phyloP scores from a whole-genome alignment of 2,797 vertebrate species.

The Sus cebifrons region DNA sequence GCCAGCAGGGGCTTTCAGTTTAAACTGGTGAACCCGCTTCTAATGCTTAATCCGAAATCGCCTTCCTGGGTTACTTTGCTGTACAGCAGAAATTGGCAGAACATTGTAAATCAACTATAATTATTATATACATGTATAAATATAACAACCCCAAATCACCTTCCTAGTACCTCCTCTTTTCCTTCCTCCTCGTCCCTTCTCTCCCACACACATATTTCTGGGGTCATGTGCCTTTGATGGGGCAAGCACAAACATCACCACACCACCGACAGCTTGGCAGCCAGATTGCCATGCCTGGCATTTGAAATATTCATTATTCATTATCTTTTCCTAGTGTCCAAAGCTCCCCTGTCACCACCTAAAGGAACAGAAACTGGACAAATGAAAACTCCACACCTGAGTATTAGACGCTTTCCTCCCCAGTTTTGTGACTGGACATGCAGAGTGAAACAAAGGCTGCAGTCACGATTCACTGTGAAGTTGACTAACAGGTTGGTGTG shows the following conservation, averaged over 20 bases:
- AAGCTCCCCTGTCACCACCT: not conserved
- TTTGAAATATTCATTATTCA: not conserved
- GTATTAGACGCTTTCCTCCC: not conserved
- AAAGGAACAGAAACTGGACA: conserved; percentile 44
- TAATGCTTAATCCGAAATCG: not conserved
- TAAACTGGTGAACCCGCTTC: not conserved
- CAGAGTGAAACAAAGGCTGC: conserved; percentile 73
- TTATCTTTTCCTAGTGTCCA: not conserved
- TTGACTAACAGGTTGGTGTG: conserved; percentile 74
- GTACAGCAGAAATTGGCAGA: no score
- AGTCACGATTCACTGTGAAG: conserved; percentile 51
- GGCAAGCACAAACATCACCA: not conserved
- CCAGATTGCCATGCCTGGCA: not conserved
- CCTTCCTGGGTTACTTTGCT: not conserved
- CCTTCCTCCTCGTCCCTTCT: not conserved
- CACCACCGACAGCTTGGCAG: not conserved
- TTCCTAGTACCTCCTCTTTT: not conserved
- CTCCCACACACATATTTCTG: conserved; percentile 55
- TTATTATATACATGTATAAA: no score
- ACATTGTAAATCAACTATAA: no score
- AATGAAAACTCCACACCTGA: not conserved
- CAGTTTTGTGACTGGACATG: conserved; percentile 21
- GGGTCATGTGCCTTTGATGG: not conserved
- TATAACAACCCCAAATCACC: not conserved
- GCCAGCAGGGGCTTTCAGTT: not conserved